Conservation (phyloP, 2,113 vertebrate genomes). For the Pseudorectes ferrugineus region DNA sequence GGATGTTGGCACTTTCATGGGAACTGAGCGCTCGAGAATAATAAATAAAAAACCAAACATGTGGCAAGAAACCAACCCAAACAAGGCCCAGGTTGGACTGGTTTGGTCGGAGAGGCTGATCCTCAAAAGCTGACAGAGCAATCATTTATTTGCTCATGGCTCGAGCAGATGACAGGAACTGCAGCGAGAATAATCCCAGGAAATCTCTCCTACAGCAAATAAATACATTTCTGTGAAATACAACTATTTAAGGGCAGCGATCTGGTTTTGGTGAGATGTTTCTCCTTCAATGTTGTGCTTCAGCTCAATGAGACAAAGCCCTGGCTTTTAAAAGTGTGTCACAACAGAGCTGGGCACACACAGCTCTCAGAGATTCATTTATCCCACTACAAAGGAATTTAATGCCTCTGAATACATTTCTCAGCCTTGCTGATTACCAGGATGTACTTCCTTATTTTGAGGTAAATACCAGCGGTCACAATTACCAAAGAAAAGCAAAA, state of each 20-base stretch:
- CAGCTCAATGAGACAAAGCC: neutral
- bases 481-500: neutral
- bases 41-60: neutral
- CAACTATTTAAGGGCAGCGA: rapidly evolving
- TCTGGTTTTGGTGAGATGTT: neutral
- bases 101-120: neutral
- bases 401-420: neutral
- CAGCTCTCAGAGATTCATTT: neutral
- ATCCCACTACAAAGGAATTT: neutral
- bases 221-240: neutral
- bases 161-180: neutral
- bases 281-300: neutral
- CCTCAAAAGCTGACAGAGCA: neutral
- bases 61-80: conserved; percentile 30
- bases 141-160: neutral
- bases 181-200: neutral
- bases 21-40: neutral
- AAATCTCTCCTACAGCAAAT: neutral
- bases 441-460: conserved; percentile 16
- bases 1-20: neutral
- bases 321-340: neutral
- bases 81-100: neutral
- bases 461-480: conserved; percentile 22
- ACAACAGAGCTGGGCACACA: neutral
- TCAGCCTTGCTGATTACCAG: neutral